Conservation (phyloP, 2,888 invertebrate species). For the Eumerus sabulonum region DNA sequence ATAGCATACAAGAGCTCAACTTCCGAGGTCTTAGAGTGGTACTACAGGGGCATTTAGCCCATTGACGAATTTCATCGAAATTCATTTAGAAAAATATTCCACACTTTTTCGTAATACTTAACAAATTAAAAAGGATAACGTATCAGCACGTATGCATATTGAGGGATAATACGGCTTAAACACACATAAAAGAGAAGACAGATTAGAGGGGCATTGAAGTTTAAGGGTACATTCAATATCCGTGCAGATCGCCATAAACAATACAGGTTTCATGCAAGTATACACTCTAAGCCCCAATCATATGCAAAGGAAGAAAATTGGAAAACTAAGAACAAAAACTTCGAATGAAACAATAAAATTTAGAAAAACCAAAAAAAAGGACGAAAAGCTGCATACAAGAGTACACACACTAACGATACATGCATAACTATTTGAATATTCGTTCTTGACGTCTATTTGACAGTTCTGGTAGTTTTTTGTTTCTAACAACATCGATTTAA, state of each 20-base stretch:
- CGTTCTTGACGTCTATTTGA: neutral
- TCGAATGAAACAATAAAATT: conserved; percentile 13
- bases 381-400: conserved; percentile 63
- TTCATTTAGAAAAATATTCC: too few species aligned
- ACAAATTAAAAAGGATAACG: too few species aligned
- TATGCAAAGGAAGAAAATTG: conserved; percentile 19
- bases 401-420: conserved; percentile 69
- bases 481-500: conserved; percentile 54
- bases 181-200: too few species aligned
- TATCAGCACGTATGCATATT: too few species aligned
- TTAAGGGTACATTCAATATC: neutral
- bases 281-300: conserved; percentile 5
- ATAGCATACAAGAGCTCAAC: too few species aligned
- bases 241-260: conserved; percentile 44
- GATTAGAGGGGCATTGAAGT: too few species aligned
- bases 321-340: conserved; percentile 8
- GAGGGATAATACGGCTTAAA: too few species aligned
- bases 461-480: conserved; percentile 34
- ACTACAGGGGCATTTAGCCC: too few species aligned
- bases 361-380: conserved; percentile 22
- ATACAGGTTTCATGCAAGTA: conserved; percentile 31
- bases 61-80: too few species aligned
- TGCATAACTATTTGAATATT: conserved; percentile 57
- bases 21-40: too few species aligned
- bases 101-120: too few species aligned